phyloP scores from a whole-genome alignment of 2,888 invertebrate genomes.

The Morpho achilles region DNA sequence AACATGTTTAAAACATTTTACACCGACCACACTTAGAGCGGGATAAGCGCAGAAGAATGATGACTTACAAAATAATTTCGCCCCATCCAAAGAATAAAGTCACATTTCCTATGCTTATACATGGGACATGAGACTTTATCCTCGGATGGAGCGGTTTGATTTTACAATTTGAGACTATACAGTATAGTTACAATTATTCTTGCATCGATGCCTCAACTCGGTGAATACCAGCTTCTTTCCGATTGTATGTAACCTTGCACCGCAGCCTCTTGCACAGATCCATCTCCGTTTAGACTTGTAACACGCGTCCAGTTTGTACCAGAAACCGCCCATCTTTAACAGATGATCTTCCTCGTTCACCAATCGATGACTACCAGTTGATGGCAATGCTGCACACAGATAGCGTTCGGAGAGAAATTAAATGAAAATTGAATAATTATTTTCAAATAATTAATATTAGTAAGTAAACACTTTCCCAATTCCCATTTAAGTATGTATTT shows the following conservation, averaged over 20 bases:
- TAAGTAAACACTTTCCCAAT: not conserved
- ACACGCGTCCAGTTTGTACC: constrained; percentile 61
- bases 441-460: not conserved
- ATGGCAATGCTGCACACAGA: constrained; percentile 17
- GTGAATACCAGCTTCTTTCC: constrained; percentile 64
- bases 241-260: constrained; percentile 62
- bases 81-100: no score
- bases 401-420: constrained; percentile 19
- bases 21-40: no score
- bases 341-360: constrained; percentile 36
- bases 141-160: no score
- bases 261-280: constrained; percentile 66
- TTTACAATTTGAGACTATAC: constrained; percentile 35
- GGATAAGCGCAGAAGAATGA: no score
- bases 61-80: no score
- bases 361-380: not conserved
- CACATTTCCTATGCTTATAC: no score
- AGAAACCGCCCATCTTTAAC: constrained; percentile 57
- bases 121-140: no score
- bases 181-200: constrained; percentile 37
- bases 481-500: no score
- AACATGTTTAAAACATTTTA: no score
- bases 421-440: not conserved
- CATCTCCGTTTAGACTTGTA: constrained; percentile 60
- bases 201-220: constrained; percentile 56